Conservation (phyloP, 2,888 invertebrate species). For the Andrena bicolor region DNA sequence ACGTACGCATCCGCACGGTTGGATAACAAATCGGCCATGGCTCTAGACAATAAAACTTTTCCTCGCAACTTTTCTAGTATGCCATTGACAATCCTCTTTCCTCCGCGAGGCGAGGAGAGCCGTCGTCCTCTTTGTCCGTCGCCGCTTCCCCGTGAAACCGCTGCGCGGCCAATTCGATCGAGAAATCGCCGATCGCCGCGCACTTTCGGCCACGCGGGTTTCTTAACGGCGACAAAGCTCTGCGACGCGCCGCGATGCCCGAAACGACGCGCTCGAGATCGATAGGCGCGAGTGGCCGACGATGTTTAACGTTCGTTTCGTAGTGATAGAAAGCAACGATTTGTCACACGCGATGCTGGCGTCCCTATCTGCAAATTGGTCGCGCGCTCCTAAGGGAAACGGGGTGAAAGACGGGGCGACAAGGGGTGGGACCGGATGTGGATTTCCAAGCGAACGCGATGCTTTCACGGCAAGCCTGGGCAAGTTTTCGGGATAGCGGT, state of each 20-base stretch:
- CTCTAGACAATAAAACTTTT: conserved; percentile 81
- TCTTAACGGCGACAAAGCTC: background rate
- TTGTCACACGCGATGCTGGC: conserved; percentile 41
- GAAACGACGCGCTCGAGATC: conserved; percentile 12
- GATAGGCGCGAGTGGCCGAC: conserved; percentile 26
- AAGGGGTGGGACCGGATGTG: conserved; percentile 38
- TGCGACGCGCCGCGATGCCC: background rate
- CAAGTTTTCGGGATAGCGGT: conserved; percentile 3
- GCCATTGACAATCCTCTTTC: conserved; percentile 67
- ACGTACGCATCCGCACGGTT: conserved; percentile 83
- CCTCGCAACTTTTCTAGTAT: conserved; percentile 71
- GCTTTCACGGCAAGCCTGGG: conserved; percentile 35
- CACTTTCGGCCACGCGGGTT: background rate
- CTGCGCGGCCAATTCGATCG: conserved; percentile 14
- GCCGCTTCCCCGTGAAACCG: conserved; percentile 21
- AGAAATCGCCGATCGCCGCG: background rate
- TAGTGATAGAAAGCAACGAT: conserved; percentile 38
- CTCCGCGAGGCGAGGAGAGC: conserved; percentile 23
- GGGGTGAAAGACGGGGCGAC: background rate
- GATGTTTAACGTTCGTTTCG: conserved; percentile 44
- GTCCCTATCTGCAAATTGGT: conserved; percentile 32
- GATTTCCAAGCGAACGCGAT: conserved; percentile 35
- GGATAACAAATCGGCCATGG: conserved; percentile 84
- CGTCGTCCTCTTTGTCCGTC: conserved; percentile 32
- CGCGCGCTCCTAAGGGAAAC: conserved; percentile 6